Conservation (phyloP, 2,797 vertebrate species). For the Phataginus tetradactyla region DNA sequence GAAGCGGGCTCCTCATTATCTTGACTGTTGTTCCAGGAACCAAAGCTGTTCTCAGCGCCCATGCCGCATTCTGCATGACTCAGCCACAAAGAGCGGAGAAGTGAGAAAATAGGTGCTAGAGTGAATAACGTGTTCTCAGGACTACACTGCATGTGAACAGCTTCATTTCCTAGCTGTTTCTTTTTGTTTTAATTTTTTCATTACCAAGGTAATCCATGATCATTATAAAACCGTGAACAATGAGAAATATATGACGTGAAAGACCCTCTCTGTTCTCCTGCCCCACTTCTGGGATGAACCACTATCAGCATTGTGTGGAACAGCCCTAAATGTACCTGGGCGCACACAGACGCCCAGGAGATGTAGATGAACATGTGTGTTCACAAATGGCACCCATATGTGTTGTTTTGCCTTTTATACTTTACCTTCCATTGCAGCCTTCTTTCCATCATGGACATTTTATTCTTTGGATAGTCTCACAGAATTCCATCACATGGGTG, state of each 20-base stretch:
- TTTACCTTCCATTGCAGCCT: neutral
- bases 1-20: constrained; percentile 55
- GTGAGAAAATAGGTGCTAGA: constrained; percentile 60
- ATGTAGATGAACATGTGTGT: neutral
- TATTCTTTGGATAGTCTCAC: neutral
- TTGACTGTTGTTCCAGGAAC: constrained; percentile 52
- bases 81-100: neutral
- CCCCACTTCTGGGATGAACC: neutral
- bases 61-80: neutral
- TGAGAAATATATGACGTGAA: neutral
- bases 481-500: neutral
- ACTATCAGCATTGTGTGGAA: neutral
- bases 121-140: neutral
- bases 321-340: neutral
- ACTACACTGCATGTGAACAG: neutral
- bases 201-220: constrained; percentile 38
- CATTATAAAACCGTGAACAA: constrained; percentile 31
- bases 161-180: neutral
- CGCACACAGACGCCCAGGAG: too few species aligned
- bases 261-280: neutral
- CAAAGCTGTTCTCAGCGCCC: constrained; percentile 55
- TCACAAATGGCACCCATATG: neutral
- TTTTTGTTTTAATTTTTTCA: constrained; percentile 65
- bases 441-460: neutral
- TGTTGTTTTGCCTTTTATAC: neutral